These are phyloP conservation scores for Dendrophyllia cribrosa DNA, from an alignment of 64 coral and sea anemone species.

Conservation along the genomic window DNA sequence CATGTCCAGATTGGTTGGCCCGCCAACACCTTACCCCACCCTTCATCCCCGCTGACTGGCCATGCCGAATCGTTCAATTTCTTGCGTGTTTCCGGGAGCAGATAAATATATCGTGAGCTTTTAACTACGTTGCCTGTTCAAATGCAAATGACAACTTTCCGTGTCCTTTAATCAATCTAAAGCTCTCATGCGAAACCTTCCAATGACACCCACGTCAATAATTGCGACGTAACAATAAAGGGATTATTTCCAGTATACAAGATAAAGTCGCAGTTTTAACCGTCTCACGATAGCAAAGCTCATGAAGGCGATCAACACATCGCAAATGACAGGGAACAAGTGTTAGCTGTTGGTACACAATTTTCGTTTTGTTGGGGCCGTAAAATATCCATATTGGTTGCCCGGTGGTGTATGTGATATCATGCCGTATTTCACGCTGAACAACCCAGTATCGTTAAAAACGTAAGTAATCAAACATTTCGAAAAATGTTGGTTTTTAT, in stretches of 20 bases:
- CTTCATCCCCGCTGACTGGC: too few relatives aligned
- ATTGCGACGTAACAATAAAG: not conserved
- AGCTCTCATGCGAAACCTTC: not conserved
- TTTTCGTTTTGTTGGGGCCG: not conserved
- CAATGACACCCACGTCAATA: not conserved
- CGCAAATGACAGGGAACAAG: too few relatives aligned
- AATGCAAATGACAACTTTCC: not conserved
- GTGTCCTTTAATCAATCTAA: not conserved
- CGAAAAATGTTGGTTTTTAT: not conserved
- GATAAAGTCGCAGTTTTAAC: not conserved
- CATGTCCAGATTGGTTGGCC: too few relatives aligned
- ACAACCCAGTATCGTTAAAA: slow-evolving; percentile 15
- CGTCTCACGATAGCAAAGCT: not conserved
- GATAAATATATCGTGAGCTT: not conserved
- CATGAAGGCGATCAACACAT: too few relatives aligned
- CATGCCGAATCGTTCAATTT: too few relatives aligned
- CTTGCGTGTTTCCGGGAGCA: not conserved
- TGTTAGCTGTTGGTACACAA: not conserved
- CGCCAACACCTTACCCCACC: too few relatives aligned
- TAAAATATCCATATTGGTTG: not conserved
- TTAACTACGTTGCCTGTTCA: not conserved
- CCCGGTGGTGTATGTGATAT: not conserved
- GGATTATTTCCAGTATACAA: not conserved
- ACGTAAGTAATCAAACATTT: not conserved
- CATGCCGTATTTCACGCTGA: slow-evolving; percentile 22